A percentile compares a stretch with the other conserved stretches of the same genome.
Conservation (phyloP, 2,888 invertebrate species). For the Eupeodes latifasciatus region DNA sequence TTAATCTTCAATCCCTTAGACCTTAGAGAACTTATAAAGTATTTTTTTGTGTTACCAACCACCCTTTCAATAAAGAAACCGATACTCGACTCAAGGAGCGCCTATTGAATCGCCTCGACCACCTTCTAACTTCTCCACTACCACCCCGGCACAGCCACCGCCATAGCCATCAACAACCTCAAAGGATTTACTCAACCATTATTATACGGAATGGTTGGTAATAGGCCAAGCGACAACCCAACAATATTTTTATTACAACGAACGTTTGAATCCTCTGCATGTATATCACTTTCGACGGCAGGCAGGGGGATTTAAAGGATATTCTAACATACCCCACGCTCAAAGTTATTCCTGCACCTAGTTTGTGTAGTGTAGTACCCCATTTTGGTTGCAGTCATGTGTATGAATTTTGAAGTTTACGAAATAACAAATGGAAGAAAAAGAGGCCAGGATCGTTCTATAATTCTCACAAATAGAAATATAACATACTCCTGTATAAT, state of each 20-base stretch:
- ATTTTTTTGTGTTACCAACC: constrained; percentile 39
- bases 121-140: not conserved
- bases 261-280: constrained; percentile 22
- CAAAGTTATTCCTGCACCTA: constrained; percentile 29
- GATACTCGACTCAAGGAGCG: constrained; percentile 60
- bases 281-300: constrained; percentile 1
- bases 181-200: constrained; percentile 76
- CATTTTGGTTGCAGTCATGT: constrained; percentile 39
- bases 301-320: not conserved
- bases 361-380: not conserved
- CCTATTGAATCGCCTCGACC: constrained; percentile 27
- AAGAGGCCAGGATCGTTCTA: constrained; percentile 37
- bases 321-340: not conserved
- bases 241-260: constrained; percentile 67
- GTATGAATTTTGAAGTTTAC: constrained; percentile 59
- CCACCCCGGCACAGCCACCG: not conserved
- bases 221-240: constrained; percentile 75
- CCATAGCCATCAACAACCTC: constrained; percentile 57
- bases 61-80: constrained; percentile 58
- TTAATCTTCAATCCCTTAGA: constrained; percentile 71
- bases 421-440: constrained; percentile 36
- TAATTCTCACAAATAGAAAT: constrained; percentile 38
- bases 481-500: not conserved
- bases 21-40: constrained; percentile 28
- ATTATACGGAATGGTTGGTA: constrained; percentile 75